A percentile compares a stretch with the other conserved stretches of the same genome.
Evolutionary conservation across 1,140 invertebrate genomes (phyloP).

Genomic region (Plutomurus gul): DNA sequence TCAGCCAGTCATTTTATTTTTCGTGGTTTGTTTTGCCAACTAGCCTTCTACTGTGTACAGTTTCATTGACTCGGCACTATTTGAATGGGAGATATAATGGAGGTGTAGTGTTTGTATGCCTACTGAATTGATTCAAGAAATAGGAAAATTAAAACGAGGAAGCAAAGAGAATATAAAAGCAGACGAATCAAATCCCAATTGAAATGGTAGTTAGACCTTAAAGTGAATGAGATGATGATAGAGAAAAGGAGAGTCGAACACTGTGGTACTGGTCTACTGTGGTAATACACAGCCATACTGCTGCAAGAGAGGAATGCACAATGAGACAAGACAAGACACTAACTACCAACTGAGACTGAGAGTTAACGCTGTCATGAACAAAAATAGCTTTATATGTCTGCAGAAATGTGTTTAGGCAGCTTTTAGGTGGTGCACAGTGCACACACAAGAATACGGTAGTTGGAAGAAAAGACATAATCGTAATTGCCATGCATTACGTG

Average conservation of each 20-base stretch:
- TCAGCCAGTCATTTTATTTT: not conserved
- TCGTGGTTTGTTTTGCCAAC: not conserved
- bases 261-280: no score
- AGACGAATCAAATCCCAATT: not conserved
- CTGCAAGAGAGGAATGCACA: no score
- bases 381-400: not conserved
- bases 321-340: not conserved
- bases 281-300: no score
- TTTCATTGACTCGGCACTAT: constrained; percentile 11
- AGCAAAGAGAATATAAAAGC: not conserved
- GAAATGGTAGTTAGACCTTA: not conserved
- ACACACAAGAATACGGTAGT: no score
- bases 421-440: no score
- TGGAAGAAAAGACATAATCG: no score
- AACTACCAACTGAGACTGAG: not conserved
- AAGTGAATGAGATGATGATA: not conserved
- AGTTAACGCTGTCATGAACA: not conserved
- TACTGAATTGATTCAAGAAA: not conserved
- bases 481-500: no score
- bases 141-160: not conserved
- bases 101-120: no score
- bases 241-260: not conserved
- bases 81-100: not conserved
- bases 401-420: no score
- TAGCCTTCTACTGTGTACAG: not conserved